Evolutionary conservation across 2,888 invertebrate species (phyloP), one percentile per base, ranked within the genome.

Genomic region (Fragum sueziense): DNA sequence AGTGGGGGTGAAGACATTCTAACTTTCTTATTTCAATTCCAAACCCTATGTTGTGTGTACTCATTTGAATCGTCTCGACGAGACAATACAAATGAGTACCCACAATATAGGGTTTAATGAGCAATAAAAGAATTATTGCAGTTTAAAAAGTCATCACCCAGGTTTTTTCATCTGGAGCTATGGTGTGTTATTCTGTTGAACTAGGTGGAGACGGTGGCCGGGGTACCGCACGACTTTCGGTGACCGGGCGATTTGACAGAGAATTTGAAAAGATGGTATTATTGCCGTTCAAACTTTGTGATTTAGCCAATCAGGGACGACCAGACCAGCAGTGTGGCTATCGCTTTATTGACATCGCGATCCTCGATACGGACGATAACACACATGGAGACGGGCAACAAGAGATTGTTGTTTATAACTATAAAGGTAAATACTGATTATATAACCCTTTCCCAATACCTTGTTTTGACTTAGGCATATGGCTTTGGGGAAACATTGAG

Each of bases 361-460:
- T 99, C 89, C 98, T 98, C 29, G 99, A 99, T 93, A 96, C 97
- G 25, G 99, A 99, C 93, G 99, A 99, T 93, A 99, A 99, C 94
- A 97, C 97, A 94, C 99, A 99, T 97, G 97, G 97, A 92, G 97
- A 99, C 0, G 99, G 99, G 0, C 96, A 97, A 1, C 99, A 99
- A 94, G 95, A 98, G 85, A 98, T 99, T 90, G 97, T 98, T 91
- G 98, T 99, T 4, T 99, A 99, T 94, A 99, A 98, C 94, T 99
- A 99, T 92, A 96, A 95, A 96, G 95, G 97, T 80, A 95, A 54
- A 87, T 27, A 17, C 2, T 29, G 20, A 31, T 29, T 29, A 1
- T 14, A 3, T 61, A 31, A 29, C 11, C 2, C 57, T 57, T 57
- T 9, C 20, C 57, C 20, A 3, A 2, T 47, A 47, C 1, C n/a